Percentiles rank a stretch among this genome's conserved stretches.
phyloP scores from a whole-genome alignment of 2,797 vertebrate species.

The Pseudochirops cupreus region DNA sequence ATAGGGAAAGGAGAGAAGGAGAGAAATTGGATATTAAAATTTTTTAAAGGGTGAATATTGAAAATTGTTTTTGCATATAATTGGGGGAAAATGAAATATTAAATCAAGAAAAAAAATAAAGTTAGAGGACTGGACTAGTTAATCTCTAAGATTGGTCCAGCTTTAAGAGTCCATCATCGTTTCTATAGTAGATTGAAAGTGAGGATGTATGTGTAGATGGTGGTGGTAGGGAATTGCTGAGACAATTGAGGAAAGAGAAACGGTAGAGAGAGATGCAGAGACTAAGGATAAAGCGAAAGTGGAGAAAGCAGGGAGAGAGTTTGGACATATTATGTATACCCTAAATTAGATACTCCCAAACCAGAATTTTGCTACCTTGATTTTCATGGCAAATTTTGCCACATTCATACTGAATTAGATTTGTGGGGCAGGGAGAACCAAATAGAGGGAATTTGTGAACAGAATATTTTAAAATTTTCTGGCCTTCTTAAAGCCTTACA shows the following conservation, averaged over 20 bases:
- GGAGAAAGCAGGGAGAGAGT: background rate
- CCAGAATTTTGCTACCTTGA: constrained; percentile 22
- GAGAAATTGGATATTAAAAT: background rate
- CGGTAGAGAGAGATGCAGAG: background rate
- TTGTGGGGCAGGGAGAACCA: background rate
- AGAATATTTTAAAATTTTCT: constrained; percentile 5
- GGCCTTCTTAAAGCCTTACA: constrained; percentile 11
- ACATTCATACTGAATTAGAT: background rate
- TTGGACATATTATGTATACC: background rate
- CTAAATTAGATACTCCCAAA: background rate
- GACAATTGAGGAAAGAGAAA: background rate
- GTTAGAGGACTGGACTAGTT: background rate
- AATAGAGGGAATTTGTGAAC: background rate
- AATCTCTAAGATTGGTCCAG: background rate
- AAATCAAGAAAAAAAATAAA: background rate
- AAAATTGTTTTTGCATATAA: background rate
- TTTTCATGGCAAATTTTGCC: constrained; percentile 9
- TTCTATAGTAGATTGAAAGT: background rate
- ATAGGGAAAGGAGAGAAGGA: background rate
- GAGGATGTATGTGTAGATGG: background rate
- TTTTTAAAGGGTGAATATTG: background rate
- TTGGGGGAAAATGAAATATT: background rate
- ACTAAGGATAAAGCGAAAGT: constrained; percentile 2
- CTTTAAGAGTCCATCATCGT: background rate
- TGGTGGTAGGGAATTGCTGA: background rate